Evolutionary conservation across 2,113 vertebrate species (phyloP).

Genomic region (Carassius auratus): DNA sequence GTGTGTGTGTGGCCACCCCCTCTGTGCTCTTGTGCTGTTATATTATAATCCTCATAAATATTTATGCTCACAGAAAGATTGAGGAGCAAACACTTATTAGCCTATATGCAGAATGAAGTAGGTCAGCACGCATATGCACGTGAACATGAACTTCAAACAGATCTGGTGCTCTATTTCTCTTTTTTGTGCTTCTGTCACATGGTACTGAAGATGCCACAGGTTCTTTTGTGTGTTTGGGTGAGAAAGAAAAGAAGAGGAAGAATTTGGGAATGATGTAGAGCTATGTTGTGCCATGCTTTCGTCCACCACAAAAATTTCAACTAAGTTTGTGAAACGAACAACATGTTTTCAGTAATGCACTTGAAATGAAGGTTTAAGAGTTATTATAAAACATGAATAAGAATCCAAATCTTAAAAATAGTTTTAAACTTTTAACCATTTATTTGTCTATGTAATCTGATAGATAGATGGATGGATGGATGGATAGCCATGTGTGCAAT

Average conservation of each 20-base stretch:
- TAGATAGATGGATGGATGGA: too few species aligned
- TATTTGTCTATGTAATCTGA: too few species aligned
- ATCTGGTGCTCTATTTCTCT: background rate
- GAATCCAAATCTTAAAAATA: too few species aligned
- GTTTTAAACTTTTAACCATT: too few species aligned
- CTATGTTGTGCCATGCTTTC: background rate
- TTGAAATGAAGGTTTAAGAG: too few species aligned
- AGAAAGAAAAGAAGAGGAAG: background rate
- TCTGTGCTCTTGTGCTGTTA: constrained; percentile 37
- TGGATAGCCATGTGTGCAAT: too few species aligned
- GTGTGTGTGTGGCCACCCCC: constrained; percentile 27
- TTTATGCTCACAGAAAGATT: constrained; percentile 49
- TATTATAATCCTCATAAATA: constrained; percentile 58
- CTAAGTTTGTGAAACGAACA: background rate
- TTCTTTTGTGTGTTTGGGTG: background rate
- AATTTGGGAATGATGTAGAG: background rate
- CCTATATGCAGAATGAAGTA: constrained; percentile 56
- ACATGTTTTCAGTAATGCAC: background rate
- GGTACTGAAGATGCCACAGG: background rate
- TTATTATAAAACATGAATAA: too few species aligned
- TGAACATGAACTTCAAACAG: constrained; percentile 40
- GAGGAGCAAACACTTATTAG: constrained; percentile 53
- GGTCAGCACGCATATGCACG: constrained; percentile 34
- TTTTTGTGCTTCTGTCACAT: background rate
- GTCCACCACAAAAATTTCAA: background rate